Evolutionary conservation across 2,797 vertebrate genomes (phyloP).

Genomic region (Hozukius guyotensis): DNA sequence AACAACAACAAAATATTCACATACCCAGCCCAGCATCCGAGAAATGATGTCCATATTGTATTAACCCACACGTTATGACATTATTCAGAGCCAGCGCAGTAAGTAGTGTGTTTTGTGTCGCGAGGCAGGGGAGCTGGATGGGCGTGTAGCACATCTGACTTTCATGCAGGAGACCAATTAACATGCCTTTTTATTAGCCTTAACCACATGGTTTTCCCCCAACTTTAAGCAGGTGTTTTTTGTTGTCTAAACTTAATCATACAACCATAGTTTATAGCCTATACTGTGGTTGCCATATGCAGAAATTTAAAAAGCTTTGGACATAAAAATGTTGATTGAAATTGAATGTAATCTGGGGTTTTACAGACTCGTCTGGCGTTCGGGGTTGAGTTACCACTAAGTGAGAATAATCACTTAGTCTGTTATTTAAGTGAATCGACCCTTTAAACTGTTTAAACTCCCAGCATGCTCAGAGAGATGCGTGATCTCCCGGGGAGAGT

Average conservation of each 20-base stretch:
- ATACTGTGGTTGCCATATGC: background rate
- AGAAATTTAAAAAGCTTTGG: background rate
- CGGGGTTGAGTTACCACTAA: background rate
- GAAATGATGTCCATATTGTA: background rate
- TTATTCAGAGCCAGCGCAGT: background rate
- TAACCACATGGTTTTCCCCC: background rate
- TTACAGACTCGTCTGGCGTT: background rate
- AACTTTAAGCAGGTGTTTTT: background rate
- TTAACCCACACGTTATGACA: background rate
- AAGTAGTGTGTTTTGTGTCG: background rate
- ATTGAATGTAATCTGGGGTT: background rate
- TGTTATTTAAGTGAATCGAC: background rate
- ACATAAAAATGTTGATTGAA: background rate
- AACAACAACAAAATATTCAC: background rate
- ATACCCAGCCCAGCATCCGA: too few species aligned
- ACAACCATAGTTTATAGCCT: background rate
- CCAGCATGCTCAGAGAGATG: slow-evolving; percentile 1
- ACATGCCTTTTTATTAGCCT: background rate
- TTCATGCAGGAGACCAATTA: background rate
- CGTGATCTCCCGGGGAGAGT: slow-evolving; percentile 24
- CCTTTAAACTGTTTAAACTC: slow-evolving; percentile 10
- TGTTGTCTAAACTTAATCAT: background rate
- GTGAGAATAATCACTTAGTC: background rate
- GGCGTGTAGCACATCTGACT: background rate
- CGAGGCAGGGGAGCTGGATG: background rate